Percentiles rank a stretch among this genome's conserved stretches.
Conservation (phyloP, 1,140 invertebrate genomes). For the Sycophila sp. region DNA sequence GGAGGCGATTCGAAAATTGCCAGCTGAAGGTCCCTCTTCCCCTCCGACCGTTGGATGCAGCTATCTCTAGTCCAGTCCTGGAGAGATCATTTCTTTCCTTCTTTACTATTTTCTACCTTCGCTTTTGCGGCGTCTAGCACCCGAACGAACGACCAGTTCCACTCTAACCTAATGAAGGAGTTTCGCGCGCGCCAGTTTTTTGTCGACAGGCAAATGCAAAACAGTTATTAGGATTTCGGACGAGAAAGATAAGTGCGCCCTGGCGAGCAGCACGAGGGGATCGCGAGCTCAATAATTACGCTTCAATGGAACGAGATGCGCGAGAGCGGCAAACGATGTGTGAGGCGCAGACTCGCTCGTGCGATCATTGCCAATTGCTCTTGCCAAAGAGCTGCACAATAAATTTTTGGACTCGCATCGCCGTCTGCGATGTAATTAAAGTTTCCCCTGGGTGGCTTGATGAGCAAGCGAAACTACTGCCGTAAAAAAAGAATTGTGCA, state of each 20-base stretch:
- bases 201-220: constrained; percentile 3
- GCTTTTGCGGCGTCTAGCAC: background rate
- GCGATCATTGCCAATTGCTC: background rate
- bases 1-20: constrained; percentile 17
- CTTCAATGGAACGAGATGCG: background rate
- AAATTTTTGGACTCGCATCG: too few relatives aligned
- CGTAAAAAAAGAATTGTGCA: too few relatives aligned
- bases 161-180: constrained; percentile 20
- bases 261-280: background rate
- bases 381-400: too few relatives aligned
- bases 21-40: background rate
- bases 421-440: too few relatives aligned
- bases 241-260: too few relatives aligned
- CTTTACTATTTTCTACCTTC: background rate
- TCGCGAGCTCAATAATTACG: background rate
- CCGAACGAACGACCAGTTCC: constrained; percentile 44
- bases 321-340: constrained; percentile 12
- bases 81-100: background rate
- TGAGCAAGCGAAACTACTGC: too few relatives aligned
- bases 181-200: constrained; percentile 3
- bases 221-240: constrained; percentile 22
- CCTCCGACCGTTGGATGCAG: constrained; percentile 8
- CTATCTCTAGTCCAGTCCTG: background rate
- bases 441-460: too few relatives aligned
- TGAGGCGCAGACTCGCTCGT: background rate